Base-by-base conservation (phyloP, 2,113 vertebrate species). In the Clarias gariepinus region DNA sequence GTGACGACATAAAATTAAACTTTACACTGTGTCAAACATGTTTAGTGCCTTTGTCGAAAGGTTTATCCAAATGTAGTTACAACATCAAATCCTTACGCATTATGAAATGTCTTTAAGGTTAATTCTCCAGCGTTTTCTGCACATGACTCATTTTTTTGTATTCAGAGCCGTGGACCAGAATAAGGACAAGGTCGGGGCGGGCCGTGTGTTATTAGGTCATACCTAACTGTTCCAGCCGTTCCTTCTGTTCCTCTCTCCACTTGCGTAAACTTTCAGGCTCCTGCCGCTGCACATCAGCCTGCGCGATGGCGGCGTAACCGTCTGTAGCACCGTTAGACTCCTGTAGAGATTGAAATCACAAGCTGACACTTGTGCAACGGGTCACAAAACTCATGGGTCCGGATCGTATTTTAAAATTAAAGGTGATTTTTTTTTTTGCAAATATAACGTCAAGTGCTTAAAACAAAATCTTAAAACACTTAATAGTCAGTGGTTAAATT, bases 241-340 rank as follows among this genome's bases (percentile, higher is more conserved):
- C 85, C 93, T 96, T 98, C 94, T 99, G 98, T 90, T 99, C 98
- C 93, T 99, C 98, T 89, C 98, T 95, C 98, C 98, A 99, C 74
- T 97, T 97, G 87, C 97, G 96, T 91, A 99, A 95, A 93, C 98
- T 99, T 92, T 99, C 98, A 0, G 98, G 98, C 87, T 99, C 98
- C 92, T 99, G 97, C 18, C 96, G 97, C 93, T 97, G 95, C 79
- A 96, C 93, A 87, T 99, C 97, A 0, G 94, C 98, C 90, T 97
- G 97, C 80, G 97, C 97, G 61, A 99, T 97, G 63, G 97, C 98
- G 12, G 97, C 96, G 0, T 99, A 99, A 93, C 94, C 94, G 12
- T 99, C 97, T 0, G 95, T 94, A 15, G 95, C 95, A 3, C 96
- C 97, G 0, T 98, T 98, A 85, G 97, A 95, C 88, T 98, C 97